phyloP scores from a whole-genome alignment of 1,140 invertebrate species.

The Carcinoscorpius rotundicauda region DNA sequence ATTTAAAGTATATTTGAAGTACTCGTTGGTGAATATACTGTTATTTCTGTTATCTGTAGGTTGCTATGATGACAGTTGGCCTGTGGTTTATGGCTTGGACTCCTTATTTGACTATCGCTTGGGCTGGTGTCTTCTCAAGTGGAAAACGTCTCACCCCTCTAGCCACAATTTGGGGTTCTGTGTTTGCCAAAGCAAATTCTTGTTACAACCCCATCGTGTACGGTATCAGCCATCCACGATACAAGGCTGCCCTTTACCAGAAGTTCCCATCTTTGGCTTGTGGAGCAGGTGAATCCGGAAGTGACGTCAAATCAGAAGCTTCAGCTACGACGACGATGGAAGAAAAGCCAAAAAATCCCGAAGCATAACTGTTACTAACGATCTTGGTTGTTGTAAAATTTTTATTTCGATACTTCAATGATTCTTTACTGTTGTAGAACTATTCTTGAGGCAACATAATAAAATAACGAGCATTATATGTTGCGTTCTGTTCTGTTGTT shows the following conservation, averaged over 20 bases:
- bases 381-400: too few species aligned
- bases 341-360: constrained; percentile 17
- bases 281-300: constrained; percentile 17
- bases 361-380: constrained; percentile 7
- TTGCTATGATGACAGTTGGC: constrained; percentile 65
- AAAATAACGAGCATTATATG: too few species aligned
- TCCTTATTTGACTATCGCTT: constrained; percentile 68
- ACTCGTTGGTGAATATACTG: too few species aligned
- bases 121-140: constrained; percentile 53
- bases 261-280: constrained; percentile 56
- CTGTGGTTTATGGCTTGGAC: constrained; percentile 77
- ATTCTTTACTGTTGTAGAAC: too few species aligned
- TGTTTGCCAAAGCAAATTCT: constrained; percentile 64
- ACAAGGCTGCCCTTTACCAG: constrained; percentile 52
- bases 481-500: too few species aligned
- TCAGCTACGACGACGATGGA: constrained; percentile 9
- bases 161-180: constrained; percentile 59
- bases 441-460: too few species aligned
- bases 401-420: too few species aligned
- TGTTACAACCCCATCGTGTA: constrained; percentile 72
- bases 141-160: constrained; percentile 42
- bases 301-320: constrained; percentile 16
- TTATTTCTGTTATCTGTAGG: constrained; percentile 32
- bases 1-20: too few species aligned
- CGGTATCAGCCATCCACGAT: constrained; percentile 67